These are phyloP conservation scores for Virgularia gustaviana DNA, from an alignment of 92 coral and sea anemone genomes.

Conservation along the genomic window DNA sequence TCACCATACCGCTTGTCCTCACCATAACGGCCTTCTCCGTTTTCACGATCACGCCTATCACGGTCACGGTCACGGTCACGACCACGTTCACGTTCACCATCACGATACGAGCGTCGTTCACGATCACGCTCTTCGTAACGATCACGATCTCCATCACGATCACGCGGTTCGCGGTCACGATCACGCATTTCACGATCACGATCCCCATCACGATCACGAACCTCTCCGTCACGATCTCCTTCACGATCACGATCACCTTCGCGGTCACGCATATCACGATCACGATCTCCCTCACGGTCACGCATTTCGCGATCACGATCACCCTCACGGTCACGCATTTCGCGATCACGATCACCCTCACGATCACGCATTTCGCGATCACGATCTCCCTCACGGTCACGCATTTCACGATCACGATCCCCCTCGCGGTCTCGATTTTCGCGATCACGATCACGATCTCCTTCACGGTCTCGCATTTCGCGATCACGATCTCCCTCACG, in stretches of 20 bases:
- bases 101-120: background rate
- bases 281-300: too few relatives aligned
- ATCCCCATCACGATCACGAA: slow-evolving; percentile 19
- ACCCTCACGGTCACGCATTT: slow-evolving; percentile 55
- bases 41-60: slow-evolving; percentile 23
- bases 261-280: slow-evolving; percentile 8
- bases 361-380: slow-evolving; percentile 60
- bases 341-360: slow-evolving; percentile 50
- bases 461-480: too few relatives aligned
- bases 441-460: slow-evolving; percentile 53
- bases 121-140: slow-evolving; percentile 42
- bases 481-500: slow-evolving; percentile 43
- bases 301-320: slow-evolving; percentile 48
- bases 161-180: slow-evolving; percentile 6
- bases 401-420: slow-evolving; percentile 44
- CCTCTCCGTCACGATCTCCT: background rate
- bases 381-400: slow-evolving; percentile 61
- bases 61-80: slow-evolving; percentile 50
- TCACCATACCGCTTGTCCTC: slow-evolving; percentile 17
- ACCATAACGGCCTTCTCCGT: background rate
- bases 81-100: slow-evolving; percentile 39
- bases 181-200: slow-evolving; percentile 16
- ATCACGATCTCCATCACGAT: slow-evolving; percentile 54
- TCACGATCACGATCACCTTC: background rate
- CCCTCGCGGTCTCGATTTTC: too few relatives aligned